These are phyloP conservation scores for Nycticorax nycticorax DNA, from an alignment of 2,113 vertebrate genomes.

Conservation along the genomic window DNA sequence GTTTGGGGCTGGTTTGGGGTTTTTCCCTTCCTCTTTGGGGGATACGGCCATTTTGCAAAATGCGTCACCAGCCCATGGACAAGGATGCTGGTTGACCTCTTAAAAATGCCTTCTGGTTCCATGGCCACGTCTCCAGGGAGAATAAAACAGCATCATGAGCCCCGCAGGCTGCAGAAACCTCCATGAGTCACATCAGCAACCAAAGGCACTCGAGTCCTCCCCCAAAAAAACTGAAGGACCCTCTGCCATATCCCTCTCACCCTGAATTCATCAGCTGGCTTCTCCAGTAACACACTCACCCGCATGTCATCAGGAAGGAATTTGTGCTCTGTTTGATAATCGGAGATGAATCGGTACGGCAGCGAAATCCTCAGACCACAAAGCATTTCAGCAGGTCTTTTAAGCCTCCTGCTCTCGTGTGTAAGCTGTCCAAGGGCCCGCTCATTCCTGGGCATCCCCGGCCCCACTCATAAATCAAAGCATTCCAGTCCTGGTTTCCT, in stretches of 20 bases:
- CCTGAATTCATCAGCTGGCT: not conserved
- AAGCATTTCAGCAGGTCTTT: not conserved
- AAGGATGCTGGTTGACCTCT: not conserved
- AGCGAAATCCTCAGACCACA: not conserved
- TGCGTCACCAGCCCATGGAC: not conserved
- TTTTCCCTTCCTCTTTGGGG: not conserved
- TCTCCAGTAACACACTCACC: not conserved
- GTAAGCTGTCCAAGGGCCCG: not conserved
- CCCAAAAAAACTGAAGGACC: not conserved
- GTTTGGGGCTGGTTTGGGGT: not conserved
- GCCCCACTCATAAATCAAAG: constrained; percentile 20
- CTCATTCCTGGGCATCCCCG: constrained; percentile 16
- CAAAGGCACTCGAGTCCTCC: not conserved
- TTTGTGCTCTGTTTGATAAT: not conserved
- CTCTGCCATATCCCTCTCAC: not conserved
- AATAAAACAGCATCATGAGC: not conserved
- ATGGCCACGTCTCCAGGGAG: accelerated
- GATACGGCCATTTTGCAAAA: not conserved
- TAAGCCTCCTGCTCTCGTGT: not conserved
- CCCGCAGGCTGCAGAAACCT: not conserved
- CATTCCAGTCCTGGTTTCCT: constrained; percentile 4
- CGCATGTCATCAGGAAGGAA: constrained; percentile 14
- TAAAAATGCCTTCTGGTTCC: not conserved
- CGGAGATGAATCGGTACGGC: not conserved
- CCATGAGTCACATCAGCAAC: not conserved